These are phyloP conservation scores for Nomada ruficornis DNA, from an alignment of 2,888 invertebrate species.

Conservation along the genomic window DNA sequence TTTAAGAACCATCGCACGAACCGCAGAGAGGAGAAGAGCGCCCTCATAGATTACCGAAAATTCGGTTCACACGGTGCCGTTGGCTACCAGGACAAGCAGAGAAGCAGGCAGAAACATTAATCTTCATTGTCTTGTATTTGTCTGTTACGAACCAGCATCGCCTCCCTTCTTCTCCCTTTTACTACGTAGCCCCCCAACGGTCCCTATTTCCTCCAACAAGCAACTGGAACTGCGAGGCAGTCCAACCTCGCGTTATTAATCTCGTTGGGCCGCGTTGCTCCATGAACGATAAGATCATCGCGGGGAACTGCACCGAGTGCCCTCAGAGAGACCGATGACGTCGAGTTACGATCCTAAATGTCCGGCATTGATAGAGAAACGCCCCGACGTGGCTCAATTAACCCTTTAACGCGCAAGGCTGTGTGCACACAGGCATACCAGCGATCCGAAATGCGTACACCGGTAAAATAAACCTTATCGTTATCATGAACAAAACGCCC, in stretches of 20 bases:
- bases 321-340: slow-evolving; percentile 45
- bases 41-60: slow-evolving; percentile 53
- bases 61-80: slow-evolving; percentile 61
- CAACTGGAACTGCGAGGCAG: slow-evolving; percentile 40
- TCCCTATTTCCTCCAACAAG: slow-evolving; percentile 37
- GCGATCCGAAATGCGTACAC: too few relatives aligned
- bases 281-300: slow-evolving; percentile 68
- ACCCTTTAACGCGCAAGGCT: neutral
- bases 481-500: neutral
- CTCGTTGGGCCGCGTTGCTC: slow-evolving; percentile 45
- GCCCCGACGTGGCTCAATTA: slow-evolving; percentile 37
- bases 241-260: slow-evolving; percentile 71
- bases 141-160: slow-evolving; percentile 67
- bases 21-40: neutral
- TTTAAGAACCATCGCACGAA: neutral
- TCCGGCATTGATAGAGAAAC: slow-evolving; percentile 53
- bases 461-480: too few relatives aligned
- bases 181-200: slow-evolving; percentile 21
- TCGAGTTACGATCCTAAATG: slow-evolving; percentile 44
- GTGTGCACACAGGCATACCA: too few relatives aligned
- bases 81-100: slow-evolving; percentile 41
- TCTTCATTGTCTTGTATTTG: slow-evolving; percentile 81
- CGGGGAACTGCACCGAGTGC: slow-evolving; percentile 44
- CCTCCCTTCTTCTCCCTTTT: slow-evolving; percentile 30
- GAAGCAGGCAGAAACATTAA: slow-evolving; percentile 74